Conservation (phyloP, 2,113 vertebrate genomes). For the Mohoua ochrocephala region DNA sequence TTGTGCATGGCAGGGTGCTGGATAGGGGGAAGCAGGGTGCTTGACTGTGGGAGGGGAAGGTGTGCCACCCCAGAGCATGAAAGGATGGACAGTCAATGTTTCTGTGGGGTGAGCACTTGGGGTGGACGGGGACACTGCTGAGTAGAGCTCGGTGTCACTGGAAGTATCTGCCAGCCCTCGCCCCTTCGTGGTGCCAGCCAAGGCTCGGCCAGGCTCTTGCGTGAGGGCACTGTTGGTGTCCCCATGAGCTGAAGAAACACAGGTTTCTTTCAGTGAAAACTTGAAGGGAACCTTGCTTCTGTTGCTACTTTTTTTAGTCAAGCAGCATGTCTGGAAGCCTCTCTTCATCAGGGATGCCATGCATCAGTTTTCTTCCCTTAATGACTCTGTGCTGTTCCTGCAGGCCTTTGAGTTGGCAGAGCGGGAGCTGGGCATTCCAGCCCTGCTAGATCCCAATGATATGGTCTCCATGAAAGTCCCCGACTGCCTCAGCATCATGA, state of each 20-base stretch:
- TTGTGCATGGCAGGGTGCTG: neutral
- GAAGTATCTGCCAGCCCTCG: neutral
- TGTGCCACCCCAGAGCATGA: neutral
- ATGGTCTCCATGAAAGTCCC: constrained; percentile 98
- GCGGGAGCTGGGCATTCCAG: constrained; percentile 90
- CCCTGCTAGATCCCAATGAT: constrained; percentile 90
- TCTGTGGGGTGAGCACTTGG: neutral
- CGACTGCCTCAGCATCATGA: constrained; percentile 94
- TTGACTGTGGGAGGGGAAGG: neutral
- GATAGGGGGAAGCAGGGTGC: no score
- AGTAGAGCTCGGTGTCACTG: neutral
- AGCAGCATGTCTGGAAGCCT: neutral
- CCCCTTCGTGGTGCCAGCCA: neutral
- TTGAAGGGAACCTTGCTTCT: neutral
- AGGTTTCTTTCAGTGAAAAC: neutral
- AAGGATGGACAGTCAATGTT: neutral
- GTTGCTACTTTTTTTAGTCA: neutral
- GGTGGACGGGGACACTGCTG: neutral
- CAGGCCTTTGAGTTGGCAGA: constrained; percentile 95
- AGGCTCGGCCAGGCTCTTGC: neutral
- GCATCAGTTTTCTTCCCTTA: neutral
- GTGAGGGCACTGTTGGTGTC: neutral
- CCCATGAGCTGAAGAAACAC: neutral
- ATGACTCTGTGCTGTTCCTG: neutral
- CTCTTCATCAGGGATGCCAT: neutral